These are phyloP conservation scores for Noturus placidus DNA, from an alignment of 2,113 vertebrate genomes.

Conservation along the genomic window DNA sequence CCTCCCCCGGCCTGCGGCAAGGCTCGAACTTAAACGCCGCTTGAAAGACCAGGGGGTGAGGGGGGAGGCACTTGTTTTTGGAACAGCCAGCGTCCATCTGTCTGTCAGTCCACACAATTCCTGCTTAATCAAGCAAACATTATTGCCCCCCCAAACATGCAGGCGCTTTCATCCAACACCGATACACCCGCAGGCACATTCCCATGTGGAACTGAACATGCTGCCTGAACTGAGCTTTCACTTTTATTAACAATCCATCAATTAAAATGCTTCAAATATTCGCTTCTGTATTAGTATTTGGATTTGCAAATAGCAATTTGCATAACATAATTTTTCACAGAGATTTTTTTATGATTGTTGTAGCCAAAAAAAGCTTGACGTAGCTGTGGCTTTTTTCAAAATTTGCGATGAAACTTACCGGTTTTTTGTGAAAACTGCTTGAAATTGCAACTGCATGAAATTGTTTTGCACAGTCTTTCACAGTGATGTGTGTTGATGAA, in stretches of 20 bases:
- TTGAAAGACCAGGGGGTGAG: neutral
- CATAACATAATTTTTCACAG: neutral
- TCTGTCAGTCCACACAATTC: slow-evolving; percentile 56
- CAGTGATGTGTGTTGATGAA: no score
- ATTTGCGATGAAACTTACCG: no score
- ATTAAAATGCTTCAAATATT: neutral
- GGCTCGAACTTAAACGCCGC: slow-evolving; percentile 26
- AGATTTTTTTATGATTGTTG: no score
- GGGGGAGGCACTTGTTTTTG: slow-evolving; percentile 17
- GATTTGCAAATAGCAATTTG: neutral
- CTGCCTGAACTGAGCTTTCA: neutral
- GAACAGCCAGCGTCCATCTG: slow-evolving; percentile 69
- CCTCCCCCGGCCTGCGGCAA: slow-evolving; percentile 17
- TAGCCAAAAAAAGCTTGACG: no score
- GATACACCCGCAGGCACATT: neutral
- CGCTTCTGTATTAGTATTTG: neutral
- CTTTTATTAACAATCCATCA: neutral
- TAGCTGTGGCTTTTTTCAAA: no score
- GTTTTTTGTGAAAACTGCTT: no score
- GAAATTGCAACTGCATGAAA: no score
- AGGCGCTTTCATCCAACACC: neutral
- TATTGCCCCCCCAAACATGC: slow-evolving; percentile 58
- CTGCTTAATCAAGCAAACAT: slow-evolving; percentile 70
- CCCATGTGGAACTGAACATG: slow-evolving; percentile 1
- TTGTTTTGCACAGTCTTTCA: no score